phyloP scores from a whole-genome alignment of 2,113 vertebrate species.

The Panthera tigris region DNA sequence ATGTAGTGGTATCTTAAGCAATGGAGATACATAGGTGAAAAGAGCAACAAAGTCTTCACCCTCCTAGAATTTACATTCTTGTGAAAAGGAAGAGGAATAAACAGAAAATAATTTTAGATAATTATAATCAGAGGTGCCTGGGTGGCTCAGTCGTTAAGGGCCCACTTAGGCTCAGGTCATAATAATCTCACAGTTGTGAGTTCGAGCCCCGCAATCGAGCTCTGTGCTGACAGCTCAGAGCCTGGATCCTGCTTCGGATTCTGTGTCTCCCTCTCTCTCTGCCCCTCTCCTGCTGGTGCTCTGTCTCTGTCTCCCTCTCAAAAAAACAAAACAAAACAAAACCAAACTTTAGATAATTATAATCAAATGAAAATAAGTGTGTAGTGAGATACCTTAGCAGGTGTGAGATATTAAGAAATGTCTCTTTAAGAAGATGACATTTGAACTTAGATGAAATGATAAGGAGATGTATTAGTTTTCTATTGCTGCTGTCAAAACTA shows the following conservation, averaged over 20 bases:
- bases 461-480: neutral
- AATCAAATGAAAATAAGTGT: neutral
- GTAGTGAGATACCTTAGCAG: neutral
- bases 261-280: no score
- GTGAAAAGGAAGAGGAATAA: neutral
- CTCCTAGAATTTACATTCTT: neutral
- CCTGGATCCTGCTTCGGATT: no score
- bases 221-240: no score
- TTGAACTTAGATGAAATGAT: neutral
- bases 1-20: neutral
- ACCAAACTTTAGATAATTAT: constrained; percentile 9
- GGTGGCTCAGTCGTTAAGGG: no score
- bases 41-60: neutral
- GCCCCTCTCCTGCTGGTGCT: no score
- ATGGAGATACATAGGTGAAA: neutral
- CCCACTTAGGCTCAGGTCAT: no score
- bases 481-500: neutral
- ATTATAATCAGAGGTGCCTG: neutral
- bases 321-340: neutral
- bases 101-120: constrained; percentile 7
- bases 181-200: no score
- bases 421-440: neutral
- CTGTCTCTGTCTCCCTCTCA: no score
- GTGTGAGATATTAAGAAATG: neutral
- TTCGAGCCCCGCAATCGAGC: no score